Conservation (phyloP, 2,888 invertebrate genomes). For the Dasypolia templi region DNA sequence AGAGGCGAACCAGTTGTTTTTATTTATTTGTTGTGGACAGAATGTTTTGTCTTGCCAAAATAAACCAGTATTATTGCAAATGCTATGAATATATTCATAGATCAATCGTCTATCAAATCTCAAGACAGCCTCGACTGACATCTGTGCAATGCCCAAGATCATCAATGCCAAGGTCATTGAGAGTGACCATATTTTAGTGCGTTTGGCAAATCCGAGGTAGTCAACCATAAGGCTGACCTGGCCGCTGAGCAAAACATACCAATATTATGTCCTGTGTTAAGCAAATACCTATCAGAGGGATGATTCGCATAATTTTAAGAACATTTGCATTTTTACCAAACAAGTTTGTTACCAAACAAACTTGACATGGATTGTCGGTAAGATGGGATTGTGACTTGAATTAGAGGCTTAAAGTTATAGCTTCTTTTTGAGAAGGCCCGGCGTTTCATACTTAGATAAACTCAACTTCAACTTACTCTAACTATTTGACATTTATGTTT, state of each 20-base stretch:
- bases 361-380: too few relatives aligned
- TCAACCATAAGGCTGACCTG: neutral
- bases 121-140: neutral
- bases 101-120: neutral
- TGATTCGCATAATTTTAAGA: too few relatives aligned
- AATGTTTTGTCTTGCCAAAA: slow-evolving; percentile 1
- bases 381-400: too few relatives aligned
- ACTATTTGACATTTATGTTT: too few relatives aligned
- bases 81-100: neutral
- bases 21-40: neutral
- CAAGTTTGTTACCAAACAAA: too few relatives aligned
- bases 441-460: neutral
- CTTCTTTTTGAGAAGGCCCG: neutral
- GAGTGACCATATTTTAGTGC: neutral
- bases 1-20: neutral
- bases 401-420: too few relatives aligned
- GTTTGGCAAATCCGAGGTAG: neutral
- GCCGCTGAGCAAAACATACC: neutral
- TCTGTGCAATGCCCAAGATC: neutral
- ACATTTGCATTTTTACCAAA: too few relatives aligned
- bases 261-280: neutral
- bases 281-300: neutral
- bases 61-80: neutral
- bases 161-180: neutral
- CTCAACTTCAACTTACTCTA: too few relatives aligned